Evolutionary conservation across 2,797 vertebrate genomes (phyloP).

Genomic region (Mus minutoides): DNA sequence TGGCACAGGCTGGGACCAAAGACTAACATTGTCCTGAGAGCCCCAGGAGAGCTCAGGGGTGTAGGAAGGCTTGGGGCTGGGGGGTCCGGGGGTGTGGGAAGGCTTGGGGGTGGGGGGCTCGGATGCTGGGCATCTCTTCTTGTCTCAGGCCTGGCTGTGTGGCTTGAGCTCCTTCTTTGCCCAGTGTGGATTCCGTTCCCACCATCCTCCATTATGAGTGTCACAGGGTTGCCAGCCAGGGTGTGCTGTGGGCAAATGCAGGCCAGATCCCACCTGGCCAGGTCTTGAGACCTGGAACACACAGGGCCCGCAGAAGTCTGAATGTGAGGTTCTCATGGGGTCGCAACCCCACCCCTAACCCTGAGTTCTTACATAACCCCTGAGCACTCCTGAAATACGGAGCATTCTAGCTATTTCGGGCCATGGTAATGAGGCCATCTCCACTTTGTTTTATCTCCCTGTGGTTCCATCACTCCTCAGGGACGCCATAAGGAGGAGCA

Average conservation of each 20-base stretch:
- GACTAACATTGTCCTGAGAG: neutral
- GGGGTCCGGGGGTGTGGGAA: neutral
- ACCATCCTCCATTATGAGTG: neutral
- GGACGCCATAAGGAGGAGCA: neutral
- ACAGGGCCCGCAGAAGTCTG: neutral
- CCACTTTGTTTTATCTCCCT: neutral
- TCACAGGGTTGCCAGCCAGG: neutral
- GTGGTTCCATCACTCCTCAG: neutral
- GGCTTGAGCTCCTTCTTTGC: neutral
- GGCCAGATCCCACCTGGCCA: too few relatives aligned
- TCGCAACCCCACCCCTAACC: neutral
- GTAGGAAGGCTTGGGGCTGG: neutral
- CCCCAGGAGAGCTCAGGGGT: accelerated
- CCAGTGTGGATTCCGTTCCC: neutral
- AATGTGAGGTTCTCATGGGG: neutral
- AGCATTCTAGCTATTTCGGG: constrained; percentile 4
- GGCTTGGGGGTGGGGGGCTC: neutral
- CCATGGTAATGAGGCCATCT: constrained; percentile 14
- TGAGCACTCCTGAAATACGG: neutral
- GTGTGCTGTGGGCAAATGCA: neutral
- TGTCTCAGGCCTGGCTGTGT: neutral
- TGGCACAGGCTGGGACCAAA: neutral
- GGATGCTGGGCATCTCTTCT: neutral
- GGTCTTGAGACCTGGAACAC: neutral
- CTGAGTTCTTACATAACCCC: neutral